Evolutionary conservation across 2,888 invertebrate genomes (phyloP).

Genomic region (Cistogaster globosa): DNA sequence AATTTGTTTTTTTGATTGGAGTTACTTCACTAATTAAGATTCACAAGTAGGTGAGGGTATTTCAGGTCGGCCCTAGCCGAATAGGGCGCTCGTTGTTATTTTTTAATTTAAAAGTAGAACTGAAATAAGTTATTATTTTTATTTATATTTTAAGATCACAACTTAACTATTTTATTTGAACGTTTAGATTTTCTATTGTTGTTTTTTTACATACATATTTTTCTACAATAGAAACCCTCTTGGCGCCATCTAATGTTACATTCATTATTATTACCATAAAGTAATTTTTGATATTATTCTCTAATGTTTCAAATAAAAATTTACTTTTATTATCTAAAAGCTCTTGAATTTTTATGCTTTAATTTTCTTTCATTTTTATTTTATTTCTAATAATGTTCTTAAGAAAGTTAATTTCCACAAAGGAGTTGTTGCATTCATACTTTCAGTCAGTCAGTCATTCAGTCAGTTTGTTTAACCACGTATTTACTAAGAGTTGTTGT

Average conservation of each 20-base stretch:
- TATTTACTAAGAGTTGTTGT: background rate
- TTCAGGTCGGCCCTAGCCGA: too few species aligned
- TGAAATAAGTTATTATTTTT: too few species aligned
- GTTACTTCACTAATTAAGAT: too few species aligned
- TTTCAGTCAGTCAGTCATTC: slow-evolving; percentile 3
- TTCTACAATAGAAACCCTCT: background rate
- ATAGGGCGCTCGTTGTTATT: too few species aligned
- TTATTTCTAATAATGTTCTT: slow-evolving; percentile 6
- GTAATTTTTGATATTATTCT: slow-evolving; percentile 65
- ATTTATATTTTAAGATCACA: too few species aligned
- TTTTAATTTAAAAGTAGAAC: too few species aligned
- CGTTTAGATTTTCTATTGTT: too few species aligned
- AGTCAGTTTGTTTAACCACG: background rate
- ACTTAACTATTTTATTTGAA: too few species aligned
- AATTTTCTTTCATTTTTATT: slow-evolving; percentile 31
- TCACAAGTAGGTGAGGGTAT: too few species aligned
- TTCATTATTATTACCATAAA: slow-evolving; percentile 38
- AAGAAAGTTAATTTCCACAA: background rate
- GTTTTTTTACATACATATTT: too few species aligned
- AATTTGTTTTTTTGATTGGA: too few species aligned
- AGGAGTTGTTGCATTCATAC: background rate
- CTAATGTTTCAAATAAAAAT: slow-evolving; percentile 65
- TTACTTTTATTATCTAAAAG: slow-evolving; percentile 62
- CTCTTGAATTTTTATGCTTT: slow-evolving; percentile 48
- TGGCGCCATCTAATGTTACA: background rate